These are phyloP conservation scores for Turritopsis dohrnii DNA, from an alignment of 30 jellyfish, hydroid and myxozoan species.

Conservation along the genomic window DNA sequence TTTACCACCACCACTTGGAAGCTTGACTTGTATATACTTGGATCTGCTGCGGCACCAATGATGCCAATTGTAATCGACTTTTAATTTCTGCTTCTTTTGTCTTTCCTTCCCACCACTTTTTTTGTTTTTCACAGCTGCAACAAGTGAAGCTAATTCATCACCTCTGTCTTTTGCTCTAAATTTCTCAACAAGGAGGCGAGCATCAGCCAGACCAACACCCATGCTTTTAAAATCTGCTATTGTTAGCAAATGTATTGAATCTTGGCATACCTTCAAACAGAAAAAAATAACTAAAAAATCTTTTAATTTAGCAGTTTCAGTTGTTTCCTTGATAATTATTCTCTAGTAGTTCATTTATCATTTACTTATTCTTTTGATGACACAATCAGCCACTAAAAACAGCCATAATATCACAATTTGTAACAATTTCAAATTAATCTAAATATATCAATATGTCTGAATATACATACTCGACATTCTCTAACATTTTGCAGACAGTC, in stretches of 20 bases:
- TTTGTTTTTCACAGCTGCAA: constrained; percentile 4
- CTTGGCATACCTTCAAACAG: not conserved
- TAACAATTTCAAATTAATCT: too few relatives aligned
- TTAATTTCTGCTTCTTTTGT: too few relatives aligned
- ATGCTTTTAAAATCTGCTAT: not conserved
- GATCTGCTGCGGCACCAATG: not conserved
- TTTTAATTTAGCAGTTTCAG: too few relatives aligned
- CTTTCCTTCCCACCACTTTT: not conserved
- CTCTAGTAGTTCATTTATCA: too few relatives aligned
- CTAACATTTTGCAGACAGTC: too few relatives aligned
- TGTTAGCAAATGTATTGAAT: not conserved
- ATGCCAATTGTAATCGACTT: not conserved
- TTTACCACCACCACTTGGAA: not conserved
- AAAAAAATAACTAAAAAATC: too few relatives aligned
- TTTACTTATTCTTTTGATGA: too few relatives aligned
- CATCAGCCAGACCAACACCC: not conserved
- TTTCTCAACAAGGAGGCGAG: not conserved
- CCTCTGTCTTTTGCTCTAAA: not conserved
- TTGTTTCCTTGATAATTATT: too few relatives aligned
- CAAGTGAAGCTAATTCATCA: not conserved
- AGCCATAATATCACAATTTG: too few relatives aligned
- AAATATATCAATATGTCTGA: too few relatives aligned
- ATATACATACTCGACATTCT: too few relatives aligned
- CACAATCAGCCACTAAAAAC: too few relatives aligned
- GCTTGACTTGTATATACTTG: not conserved